Conservation (phyloP, 2,797 vertebrate species). For the Paedocypris micromegethes region DNA sequence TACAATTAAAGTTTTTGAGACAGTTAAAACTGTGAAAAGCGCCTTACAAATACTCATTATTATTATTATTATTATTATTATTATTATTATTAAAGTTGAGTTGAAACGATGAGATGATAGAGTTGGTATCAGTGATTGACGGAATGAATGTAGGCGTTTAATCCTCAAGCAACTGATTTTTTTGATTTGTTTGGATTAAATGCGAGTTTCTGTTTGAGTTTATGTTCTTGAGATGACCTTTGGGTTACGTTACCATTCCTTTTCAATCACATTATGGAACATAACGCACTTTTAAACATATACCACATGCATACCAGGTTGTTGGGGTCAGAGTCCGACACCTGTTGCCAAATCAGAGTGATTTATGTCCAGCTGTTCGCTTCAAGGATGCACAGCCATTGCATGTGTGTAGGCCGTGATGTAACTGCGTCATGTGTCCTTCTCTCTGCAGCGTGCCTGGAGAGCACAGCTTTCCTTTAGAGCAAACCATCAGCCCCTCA, state of each 20-base stretch:
- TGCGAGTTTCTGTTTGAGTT: too few relatives aligned
- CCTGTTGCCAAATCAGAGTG: conserved; percentile 45
- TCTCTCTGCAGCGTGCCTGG: background rate
- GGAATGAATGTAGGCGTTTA: too few relatives aligned
- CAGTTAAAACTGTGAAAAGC: too few relatives aligned
- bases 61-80: too few relatives aligned
- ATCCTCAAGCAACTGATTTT: too few relatives aligned
- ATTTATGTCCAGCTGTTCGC: conserved; percentile 17
- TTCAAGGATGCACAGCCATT: background rate
- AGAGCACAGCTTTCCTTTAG: background rate
- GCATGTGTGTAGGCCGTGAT: conserved; percentile 22
- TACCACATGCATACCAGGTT: conserved; percentile 12
- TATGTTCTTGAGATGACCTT: background rate
- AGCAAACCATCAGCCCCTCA: conserved; percentile 4
- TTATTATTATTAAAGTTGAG: too few relatives aligned
- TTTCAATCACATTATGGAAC: background rate
- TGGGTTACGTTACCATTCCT: background rate
- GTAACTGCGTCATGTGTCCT: conserved; percentile 8
- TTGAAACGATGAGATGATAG: too few relatives aligned
- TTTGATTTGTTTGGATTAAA: too few relatives aligned
- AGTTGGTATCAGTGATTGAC: too few relatives aligned
- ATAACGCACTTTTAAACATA: background rate
- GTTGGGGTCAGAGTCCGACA: conserved; percentile 44
- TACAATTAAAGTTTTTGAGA: too few relatives aligned
- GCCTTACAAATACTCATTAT: too few relatives aligned